Evolutionary conservation across 2,113 vertebrate species (phyloP).

Genomic region (Laticauda colubrina): DNA sequence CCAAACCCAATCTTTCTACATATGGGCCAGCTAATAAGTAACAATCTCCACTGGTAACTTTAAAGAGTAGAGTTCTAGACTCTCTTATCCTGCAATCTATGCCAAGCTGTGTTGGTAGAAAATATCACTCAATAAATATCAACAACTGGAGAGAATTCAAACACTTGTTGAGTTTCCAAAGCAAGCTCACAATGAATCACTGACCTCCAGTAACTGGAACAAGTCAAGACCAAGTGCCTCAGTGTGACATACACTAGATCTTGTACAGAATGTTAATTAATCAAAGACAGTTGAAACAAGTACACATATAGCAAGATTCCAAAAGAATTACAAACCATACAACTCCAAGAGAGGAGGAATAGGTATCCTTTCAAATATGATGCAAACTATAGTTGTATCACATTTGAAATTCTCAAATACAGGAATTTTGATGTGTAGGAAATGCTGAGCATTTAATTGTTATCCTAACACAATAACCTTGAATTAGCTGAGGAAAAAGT

Average conservation of each 20-base stretch:
- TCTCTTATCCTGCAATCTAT: neutral
- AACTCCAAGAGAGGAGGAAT: neutral
- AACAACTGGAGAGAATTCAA: neutral
- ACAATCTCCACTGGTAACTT: neutral
- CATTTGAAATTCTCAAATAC: neutral
- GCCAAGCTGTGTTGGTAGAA: neutral
- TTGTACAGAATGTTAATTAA: neutral
- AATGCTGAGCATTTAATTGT: neutral
- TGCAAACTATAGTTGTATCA: neutral
- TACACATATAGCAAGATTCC: neutral
- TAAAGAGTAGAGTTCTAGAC: neutral
- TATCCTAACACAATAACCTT: neutral
- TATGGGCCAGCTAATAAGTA: neutral
- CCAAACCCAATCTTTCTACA: neutral
- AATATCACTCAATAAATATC: neutral
- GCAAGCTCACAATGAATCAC: neutral
- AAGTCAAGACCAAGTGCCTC: neutral
- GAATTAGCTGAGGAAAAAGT: neutral
- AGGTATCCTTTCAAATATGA: neutral
- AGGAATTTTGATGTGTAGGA: neutral
- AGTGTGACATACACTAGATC: neutral
- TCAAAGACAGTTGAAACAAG: neutral
- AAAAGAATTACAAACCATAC: neutral
- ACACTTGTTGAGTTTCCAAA: neutral
- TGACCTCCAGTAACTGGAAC: neutral